A percentile compares a stretch with the other conserved stretches of the same genome.
Conservation (phyloP, 2,888 invertebrate genomes). For the Acanthacorydalis orientalis region DNA sequence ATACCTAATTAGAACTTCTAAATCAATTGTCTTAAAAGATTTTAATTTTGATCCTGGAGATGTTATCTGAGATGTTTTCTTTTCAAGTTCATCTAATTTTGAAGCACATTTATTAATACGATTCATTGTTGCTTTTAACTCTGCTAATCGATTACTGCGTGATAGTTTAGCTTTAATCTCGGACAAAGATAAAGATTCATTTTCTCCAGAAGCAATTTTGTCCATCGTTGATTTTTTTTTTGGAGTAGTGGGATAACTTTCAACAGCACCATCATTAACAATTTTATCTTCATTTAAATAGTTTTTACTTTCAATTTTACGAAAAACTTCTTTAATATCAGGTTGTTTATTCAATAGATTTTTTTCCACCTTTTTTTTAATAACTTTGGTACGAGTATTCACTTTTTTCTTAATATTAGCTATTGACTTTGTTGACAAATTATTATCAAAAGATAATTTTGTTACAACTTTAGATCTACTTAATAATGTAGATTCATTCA, state of each 20-base stretch:
- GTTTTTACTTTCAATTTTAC: not conserved
- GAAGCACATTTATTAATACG: slow-evolving; percentile 46
- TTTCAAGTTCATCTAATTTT: slow-evolving; percentile 32
- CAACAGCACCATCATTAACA: not conserved
- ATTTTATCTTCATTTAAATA: slow-evolving; percentile 1
- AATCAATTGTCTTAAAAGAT: slow-evolving; percentile 55
- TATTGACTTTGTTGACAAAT: slow-evolving; percentile 1
- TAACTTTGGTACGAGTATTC: slow-evolving; percentile 1
- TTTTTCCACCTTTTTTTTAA: slow-evolving; percentile 12
- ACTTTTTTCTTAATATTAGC: slow-evolving; percentile 7
- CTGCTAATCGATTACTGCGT: slow-evolving; percentile 49
- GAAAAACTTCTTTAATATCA: slow-evolving; percentile 18
- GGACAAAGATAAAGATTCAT: not conserved
- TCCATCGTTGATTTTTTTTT: not conserved
- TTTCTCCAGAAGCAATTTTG: not conserved
- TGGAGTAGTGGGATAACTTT: slow-evolving; percentile 3
- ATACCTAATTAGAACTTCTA: slow-evolving; percentile 61
- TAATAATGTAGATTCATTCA: no score
- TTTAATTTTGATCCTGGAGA: slow-evolving; percentile 37
- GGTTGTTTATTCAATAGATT: slow-evolving; percentile 13
- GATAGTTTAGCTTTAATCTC: slow-evolving; percentile 52
- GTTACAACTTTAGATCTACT: slow-evolving; percentile 3
- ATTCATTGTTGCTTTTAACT: slow-evolving; percentile 49
- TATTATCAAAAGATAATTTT: slow-evolving; percentile 8
- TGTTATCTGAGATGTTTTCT: slow-evolving; percentile 18